phyloP scores from a whole-genome alignment of 2,113 vertebrate species.

The Poeciliopsis occidentalis region DNA sequence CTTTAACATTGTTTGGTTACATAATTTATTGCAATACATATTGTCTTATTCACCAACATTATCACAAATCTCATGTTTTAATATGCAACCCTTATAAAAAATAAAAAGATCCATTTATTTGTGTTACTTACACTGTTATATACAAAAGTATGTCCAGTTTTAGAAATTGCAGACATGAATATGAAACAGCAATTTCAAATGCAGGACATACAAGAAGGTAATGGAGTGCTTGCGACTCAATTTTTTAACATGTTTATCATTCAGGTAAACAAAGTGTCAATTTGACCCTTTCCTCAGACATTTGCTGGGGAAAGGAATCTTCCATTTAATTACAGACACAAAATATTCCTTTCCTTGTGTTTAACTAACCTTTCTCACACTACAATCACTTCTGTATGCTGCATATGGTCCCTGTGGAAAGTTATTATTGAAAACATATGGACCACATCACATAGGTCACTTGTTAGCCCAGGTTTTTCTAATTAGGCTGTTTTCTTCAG shows the following conservation, averaged over 20 bases:
- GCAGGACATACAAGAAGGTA: background rate
- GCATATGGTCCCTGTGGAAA: constrained; percentile 23
- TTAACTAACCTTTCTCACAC: constrained; percentile 10
- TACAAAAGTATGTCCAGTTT: background rate
- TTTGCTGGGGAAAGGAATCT: background rate
- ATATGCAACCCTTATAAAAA: too few species aligned
- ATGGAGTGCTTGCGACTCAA: constrained; percentile 6
- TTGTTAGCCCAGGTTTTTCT: constrained; percentile 51
- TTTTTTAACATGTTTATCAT: background rate
- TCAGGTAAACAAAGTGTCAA: background rate
- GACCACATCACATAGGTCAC: constrained; percentile 6
- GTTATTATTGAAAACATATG: constrained; percentile 32
- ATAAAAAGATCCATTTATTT: too few species aligned
- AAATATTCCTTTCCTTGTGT: background rate
- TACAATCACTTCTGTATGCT: constrained; percentile 8
- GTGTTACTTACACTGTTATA: background rate
- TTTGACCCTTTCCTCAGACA: background rate
- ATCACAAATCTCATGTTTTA: too few species aligned
- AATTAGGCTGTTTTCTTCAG: constrained; percentile 23
- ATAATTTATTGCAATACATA: too few species aligned
- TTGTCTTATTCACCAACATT: too few species aligned
- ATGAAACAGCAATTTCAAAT: background rate
- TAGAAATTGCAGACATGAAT: constrained; percentile 12
- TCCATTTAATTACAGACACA: constrained; percentile 8
- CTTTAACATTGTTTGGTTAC: too few species aligned